Base-by-base conservation (phyloP, 2,888 invertebrate species). In the Liodrosophila aerea region DNA sequence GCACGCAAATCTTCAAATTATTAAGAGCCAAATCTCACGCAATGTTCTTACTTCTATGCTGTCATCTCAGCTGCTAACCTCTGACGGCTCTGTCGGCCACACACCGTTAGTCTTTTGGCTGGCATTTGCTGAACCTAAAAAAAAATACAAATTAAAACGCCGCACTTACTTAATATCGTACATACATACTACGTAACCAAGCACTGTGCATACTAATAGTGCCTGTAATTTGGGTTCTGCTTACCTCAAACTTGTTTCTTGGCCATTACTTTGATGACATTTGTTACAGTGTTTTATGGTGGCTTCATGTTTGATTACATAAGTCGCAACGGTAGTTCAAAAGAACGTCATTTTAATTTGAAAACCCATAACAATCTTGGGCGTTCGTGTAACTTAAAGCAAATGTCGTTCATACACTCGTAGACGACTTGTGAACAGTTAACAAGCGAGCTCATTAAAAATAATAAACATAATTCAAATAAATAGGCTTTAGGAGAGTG, bases 381-480 rank as follows among this genome's bases (percentile, higher is more conserved):
- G 49, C 58, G 46, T 50, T 22, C 22, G 22, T 22, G 22, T 22
- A 61, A 64, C 67, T 63, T 54, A 57, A 64, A 66, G 39, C 83
- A 83, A 46, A 69, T 76, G 71, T 53, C 66, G 61, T 64, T 73
- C 53, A 43, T 59, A 64, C 67, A 62, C 64, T 29, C 70, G 70
- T 73, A 54, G 47, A 70, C 47, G 60, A 15, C 36, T 58, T 56
- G 9, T 51, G 18, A 29, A 34, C 37, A n/a, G 50, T 47, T 63
- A 73, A 53, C 47, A 52, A 60, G 45, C 52, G 30, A 58, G 64
- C 65, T 73, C 81, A 73, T 83, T 78, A 83, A 72, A 78, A 73
- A 59, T 73, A 73, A 78, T 80, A 61, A 63, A 56, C 61, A 43
- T 57, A 64, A 57, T 46, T 53, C 46, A 47, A 37, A 15, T 29